phyloP scores from a whole-genome alignment of 92 coral and sea anemone species.

The Micromussa lordhowensis region DNA sequence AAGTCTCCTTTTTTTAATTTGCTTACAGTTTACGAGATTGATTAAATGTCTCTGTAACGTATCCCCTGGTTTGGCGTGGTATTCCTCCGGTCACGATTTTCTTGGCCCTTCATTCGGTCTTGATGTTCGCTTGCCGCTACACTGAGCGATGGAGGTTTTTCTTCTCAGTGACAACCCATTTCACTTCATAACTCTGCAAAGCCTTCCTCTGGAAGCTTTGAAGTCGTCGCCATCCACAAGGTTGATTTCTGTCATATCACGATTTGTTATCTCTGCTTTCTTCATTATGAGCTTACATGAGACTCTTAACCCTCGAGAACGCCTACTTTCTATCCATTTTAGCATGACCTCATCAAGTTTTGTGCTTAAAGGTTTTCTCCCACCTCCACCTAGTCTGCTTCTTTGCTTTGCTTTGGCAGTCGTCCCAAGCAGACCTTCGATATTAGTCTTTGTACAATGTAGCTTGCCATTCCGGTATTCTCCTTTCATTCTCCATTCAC shows the following conservation, averaged over 20 bases:
- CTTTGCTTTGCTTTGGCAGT: slow-evolving; percentile 71
- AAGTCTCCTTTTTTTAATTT: no score
- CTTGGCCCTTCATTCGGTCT: no score
- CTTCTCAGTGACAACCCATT: neutral
- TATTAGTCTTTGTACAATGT: slow-evolving; percentile 62
- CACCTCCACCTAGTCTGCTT: slow-evolving; percentile 77
- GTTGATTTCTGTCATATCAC: slow-evolving; percentile 20
- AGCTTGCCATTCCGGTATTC: slow-evolving; percentile 74
- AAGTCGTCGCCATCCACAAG: no score
- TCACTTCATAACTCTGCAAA: no score
- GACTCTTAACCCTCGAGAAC: slow-evolving; percentile 48
- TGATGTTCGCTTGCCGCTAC: no score
- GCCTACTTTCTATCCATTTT: slow-evolving; percentile 79
- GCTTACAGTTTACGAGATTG: no score
- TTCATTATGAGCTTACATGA: slow-evolving; percentile 75
- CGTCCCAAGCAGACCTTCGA: slow-evolving; percentile 66
- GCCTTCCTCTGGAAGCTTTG: no score
- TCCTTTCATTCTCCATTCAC: slow-evolving; percentile 80
- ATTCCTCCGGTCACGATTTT: no score
- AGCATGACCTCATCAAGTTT: slow-evolving; percentile 68
- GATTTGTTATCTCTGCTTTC: slow-evolving; percentile 73
- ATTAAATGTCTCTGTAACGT: no score
- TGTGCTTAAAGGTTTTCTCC: slow-evolving; percentile 69
- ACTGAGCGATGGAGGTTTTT: neutral
- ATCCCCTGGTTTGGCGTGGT: no score